A percentile compares a stretch with the other conserved stretches of the same genome.
phyloP scores from a whole-genome alignment of 2,113 vertebrate genomes.

The Elephas maximus region DNA sequence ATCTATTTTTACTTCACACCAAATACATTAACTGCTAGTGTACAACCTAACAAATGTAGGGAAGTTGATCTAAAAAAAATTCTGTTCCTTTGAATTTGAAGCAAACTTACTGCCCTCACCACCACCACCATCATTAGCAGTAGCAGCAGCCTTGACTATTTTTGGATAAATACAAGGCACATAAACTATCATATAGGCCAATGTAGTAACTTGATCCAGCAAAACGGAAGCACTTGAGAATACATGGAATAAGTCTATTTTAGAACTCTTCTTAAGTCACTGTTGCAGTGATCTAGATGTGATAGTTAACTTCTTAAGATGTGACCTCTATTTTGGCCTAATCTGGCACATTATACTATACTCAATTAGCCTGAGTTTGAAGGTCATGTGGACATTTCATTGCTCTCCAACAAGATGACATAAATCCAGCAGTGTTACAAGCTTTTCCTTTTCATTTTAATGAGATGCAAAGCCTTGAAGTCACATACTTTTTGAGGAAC shows the following conservation, averaged over 20 bases:
- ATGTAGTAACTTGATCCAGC: neutral
- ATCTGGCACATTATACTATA: neutral
- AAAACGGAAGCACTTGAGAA: neutral
- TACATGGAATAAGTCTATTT: neutral
- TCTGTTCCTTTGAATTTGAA: constrained; percentile 52
- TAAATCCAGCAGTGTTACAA: constrained; percentile 1
- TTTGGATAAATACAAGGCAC: neutral
- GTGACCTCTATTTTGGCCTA: neutral
- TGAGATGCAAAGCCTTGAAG: neutral
- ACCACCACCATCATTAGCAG: neutral
- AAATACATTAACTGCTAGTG: constrained; percentile 18
- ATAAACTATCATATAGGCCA: neutral
- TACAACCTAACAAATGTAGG: constrained; percentile 2
- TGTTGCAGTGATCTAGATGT: neutral
- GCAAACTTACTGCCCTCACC: neutral
- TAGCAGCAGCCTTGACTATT: neutral
- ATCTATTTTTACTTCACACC: constrained; percentile 46
- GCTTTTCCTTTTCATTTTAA: neutral
- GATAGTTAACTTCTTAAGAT: neutral
- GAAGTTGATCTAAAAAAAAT: neutral
- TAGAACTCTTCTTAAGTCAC: neutral
- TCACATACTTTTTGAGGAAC: neutral
- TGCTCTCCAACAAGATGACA: neutral
- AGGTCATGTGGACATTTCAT: neutral
- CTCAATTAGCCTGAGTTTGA: neutral